Evolutionary conservation across 2,113 vertebrate genomes (phyloP).

Genomic region (Sigmodon hispidus): DNA sequence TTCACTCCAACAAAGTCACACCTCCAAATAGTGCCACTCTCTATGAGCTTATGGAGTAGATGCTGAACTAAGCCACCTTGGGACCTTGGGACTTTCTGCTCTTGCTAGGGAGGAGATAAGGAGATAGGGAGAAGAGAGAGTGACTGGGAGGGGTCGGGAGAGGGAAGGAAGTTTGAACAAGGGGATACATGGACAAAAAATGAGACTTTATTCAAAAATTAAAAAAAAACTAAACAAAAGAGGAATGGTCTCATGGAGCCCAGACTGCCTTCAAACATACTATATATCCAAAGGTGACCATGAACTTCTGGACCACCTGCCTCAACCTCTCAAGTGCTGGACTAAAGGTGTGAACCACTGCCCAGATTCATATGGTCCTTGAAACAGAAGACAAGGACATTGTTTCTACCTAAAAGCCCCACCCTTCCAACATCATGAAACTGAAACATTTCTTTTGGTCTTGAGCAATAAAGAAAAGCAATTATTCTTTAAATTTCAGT

Average conservation of each 20-base stretch:
- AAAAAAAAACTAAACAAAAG: neutral
- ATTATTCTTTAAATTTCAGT: constrained; percentile 53
- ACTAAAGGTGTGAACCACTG: neutral
- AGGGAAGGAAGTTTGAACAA: too few species aligned
- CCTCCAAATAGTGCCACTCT: too few species aligned
- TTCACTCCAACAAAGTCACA: too few species aligned
- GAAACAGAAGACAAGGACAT: neutral
- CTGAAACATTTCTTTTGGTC: constrained; percentile 46
- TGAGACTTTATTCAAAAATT: too few species aligned
- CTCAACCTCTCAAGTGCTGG: neutral
- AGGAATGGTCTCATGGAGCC: neutral
- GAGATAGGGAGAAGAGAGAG: too few species aligned
- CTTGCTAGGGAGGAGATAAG: too few species aligned
- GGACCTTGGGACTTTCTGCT: too few species aligned
- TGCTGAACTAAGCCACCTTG: too few species aligned
- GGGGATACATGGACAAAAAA: too few species aligned
- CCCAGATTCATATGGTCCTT: neutral
- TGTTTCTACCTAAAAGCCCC: constrained; percentile 10
- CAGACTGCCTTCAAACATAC: neutral
- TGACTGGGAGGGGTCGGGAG: too few species aligned
- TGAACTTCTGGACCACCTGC: neutral
- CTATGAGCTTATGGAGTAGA: too few species aligned
- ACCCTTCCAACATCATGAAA: neutral
- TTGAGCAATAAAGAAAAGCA: constrained; percentile 23
- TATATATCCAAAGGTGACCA: neutral